Evolutionary conservation across 2,797 vertebrate genomes (phyloP).

Genomic region (Hybognathus amarus): DNA sequence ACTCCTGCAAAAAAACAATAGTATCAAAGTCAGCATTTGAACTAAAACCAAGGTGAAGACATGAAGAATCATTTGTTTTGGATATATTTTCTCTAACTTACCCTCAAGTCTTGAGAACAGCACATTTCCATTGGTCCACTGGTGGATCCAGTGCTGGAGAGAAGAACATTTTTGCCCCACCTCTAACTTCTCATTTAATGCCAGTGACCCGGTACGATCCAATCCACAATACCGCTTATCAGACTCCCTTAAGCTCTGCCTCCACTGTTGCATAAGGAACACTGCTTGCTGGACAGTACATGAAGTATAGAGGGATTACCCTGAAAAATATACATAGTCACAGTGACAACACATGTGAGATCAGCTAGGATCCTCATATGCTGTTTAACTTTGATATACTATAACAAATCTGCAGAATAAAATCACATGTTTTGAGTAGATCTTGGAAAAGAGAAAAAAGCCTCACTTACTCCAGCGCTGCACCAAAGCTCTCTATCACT

Average conservation of each 20-base stretch:
- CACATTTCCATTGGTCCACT: constrained; percentile 94
- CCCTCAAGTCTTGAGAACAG: constrained; percentile 90
- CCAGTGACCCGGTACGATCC: constrained; percentile 72
- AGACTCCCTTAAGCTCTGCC: constrained; percentile 81
- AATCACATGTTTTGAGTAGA: neutral
- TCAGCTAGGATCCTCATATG: neutral
- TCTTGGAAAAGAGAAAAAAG: constrained; percentile 5
- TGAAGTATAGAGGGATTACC: constrained; percentile 88
- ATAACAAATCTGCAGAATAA: neutral
- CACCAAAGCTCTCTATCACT: constrained; percentile 83
- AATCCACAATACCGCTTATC: constrained; percentile 80
- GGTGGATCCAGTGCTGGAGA: constrained; percentile 95
- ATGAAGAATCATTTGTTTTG: neutral
- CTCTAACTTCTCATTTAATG: constrained; percentile 72
- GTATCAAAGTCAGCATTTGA: neutral
- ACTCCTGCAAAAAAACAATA: constrained; percentile 81
- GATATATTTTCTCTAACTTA: constrained; percentile 61
- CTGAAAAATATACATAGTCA: constrained; percentile 67
- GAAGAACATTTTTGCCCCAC: constrained; percentile 86
- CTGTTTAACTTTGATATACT: neutral
- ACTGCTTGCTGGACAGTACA: constrained; percentile 91
- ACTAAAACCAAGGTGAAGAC: neutral
- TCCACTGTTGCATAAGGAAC: constrained; percentile 91
- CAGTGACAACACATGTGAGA: constrained; percentile 3
- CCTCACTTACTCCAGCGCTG: constrained; percentile 86